These are phyloP conservation scores for Caenorhabditis virilis DNA, from an alignment of 2,888 invertebrate species.

Conservation along the genomic window DNA sequence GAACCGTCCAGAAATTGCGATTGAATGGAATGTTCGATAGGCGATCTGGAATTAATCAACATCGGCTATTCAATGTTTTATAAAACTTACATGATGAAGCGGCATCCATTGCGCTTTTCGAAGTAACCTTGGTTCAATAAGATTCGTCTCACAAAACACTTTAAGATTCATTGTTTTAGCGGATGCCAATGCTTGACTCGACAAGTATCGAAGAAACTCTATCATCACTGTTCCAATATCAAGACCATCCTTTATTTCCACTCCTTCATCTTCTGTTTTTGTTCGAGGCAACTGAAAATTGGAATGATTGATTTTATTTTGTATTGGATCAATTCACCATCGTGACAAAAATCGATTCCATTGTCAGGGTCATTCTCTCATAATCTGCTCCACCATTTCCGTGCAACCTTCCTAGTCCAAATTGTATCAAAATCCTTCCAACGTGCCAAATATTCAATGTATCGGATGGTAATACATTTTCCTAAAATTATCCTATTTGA, in stretches of 20 bases:
- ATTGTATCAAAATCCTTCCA: conserved; percentile 37
- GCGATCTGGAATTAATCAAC: conserved; percentile 33
- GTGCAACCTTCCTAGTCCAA: conserved; percentile 19
- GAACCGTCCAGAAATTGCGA: conserved; percentile 48
- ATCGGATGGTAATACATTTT: conserved; percentile 9
- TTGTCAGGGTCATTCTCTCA: too few relatives aligned
- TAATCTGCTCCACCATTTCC: conserved; percentile 13
- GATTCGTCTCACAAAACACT: conserved; percentile 13
- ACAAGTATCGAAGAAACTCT: conserved; percentile 30
- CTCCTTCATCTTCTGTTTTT: neutral
- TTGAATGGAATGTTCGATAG: conserved; percentile 48
- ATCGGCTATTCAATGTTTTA: neutral
- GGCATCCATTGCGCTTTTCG: conserved; percentile 21
- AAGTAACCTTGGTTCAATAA: conserved; percentile 14
- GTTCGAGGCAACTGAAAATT: too few relatives aligned
- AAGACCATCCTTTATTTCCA: conserved; percentile 1
- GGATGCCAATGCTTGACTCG: conserved; percentile 27
- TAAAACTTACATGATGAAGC: conserved; percentile 17
- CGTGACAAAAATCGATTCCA: too few relatives aligned
- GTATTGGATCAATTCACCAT: too few relatives aligned
- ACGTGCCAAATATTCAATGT: conserved; percentile 31
- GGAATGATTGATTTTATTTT: too few relatives aligned
- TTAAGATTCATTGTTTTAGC: conserved; percentile 12
- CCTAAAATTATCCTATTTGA: too few relatives aligned
- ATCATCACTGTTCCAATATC: conserved; percentile 22